Percentiles rank a stretch among this genome's conserved stretches.
These are phyloP conservation scores for Steinernema carpocapsae DNA, from an alignment of 2,888 invertebrate species.

Conservation along the genomic window DNA sequence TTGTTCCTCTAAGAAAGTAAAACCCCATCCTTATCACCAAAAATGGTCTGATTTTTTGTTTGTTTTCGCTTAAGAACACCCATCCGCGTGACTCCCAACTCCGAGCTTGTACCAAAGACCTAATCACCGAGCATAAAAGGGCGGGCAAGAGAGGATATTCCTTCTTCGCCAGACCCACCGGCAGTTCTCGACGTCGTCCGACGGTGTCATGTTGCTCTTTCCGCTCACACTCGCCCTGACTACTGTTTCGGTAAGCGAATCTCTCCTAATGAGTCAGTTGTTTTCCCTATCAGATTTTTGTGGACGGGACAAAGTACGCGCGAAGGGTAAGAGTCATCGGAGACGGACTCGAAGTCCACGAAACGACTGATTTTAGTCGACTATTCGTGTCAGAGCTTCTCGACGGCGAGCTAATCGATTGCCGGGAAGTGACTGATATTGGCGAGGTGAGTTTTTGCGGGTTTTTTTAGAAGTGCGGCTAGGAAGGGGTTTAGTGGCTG, in stretches of 20 bases:
- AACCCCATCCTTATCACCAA: neutral
- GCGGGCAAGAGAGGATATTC: too few relatives aligned
- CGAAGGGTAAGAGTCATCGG: conserved; percentile 22
- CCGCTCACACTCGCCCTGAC: neutral
- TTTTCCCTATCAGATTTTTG: neutral
- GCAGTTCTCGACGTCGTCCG: neutral
- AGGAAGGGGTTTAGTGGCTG: neutral
- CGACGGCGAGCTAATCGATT: conserved; percentile 21
- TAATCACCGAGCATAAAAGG: too few relatives aligned
- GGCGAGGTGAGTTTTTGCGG: conserved; percentile 17
- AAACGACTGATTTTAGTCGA: conserved; percentile 21
- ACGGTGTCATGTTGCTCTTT: conserved; percentile 1
- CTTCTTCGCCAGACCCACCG: too few relatives aligned
- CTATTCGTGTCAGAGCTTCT: conserved; percentile 23
- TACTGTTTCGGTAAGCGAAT: conserved; percentile 1
- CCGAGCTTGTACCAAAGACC: neutral
- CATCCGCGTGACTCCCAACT: neutral
- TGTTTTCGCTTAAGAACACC: neutral
- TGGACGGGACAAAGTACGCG: conserved; percentile 20
- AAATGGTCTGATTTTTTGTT: conserved; percentile 7
- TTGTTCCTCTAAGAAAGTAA: neutral
- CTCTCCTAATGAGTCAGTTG: neutral
- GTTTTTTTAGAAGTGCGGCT: neutral
- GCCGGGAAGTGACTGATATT: conserved; percentile 28
- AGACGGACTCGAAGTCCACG: conserved; percentile 28